Evolutionary conservation across 1,140 invertebrate genomes (phyloP), one percentile per base, ranked within the genome.

Genomic region (Pectinophora gossypiella): DNA sequence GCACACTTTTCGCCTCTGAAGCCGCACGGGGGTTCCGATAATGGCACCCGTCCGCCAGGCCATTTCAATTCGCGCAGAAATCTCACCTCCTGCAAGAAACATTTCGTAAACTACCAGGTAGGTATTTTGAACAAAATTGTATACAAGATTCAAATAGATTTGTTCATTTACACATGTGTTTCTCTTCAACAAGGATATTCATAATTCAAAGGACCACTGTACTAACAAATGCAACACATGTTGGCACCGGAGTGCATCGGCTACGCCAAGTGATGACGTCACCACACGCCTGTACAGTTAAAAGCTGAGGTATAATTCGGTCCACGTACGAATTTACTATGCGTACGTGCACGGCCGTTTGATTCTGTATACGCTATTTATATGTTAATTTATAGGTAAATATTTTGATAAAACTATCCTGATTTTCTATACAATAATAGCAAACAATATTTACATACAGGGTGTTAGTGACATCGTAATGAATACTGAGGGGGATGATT

Each of bases 1-100:
- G 94, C 93, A 69, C 97, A 98, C 87, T 97, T 96, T 87, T 97
- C 96, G 38, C 94, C 95, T 19, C 92, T 89, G 84, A 97, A 99
- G 3, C 98, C 98, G 78, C 98, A 99, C 2, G 87, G 85, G 2
- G 98, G 98, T 68, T 97, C 96, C n/a, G 97, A 96, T n/a, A 95
- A 89, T 0, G 97, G 97, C 16, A 93, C 93, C 36, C 88, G 80
- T n/a, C 82, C 74, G 19, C 90, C 89, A 16, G 94, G 87, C 97
- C 97, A 99, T 51, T 93, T 90, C 53, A 98, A 93, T 12, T 90
- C 74, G 19, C 89, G 89, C 10, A 87, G 89, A 58, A 96, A 77
- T 63, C 90, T 89, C 59, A 96, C 83, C 68, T 93, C 91, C 95
- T 96, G 75, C 45, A 81, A 64, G 16, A 15, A 15, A 9, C 27